These are phyloP conservation scores for Scaptomyza caliginosa DNA, from an alignment of 2,888 invertebrate species.

Conservation along the genomic window DNA sequence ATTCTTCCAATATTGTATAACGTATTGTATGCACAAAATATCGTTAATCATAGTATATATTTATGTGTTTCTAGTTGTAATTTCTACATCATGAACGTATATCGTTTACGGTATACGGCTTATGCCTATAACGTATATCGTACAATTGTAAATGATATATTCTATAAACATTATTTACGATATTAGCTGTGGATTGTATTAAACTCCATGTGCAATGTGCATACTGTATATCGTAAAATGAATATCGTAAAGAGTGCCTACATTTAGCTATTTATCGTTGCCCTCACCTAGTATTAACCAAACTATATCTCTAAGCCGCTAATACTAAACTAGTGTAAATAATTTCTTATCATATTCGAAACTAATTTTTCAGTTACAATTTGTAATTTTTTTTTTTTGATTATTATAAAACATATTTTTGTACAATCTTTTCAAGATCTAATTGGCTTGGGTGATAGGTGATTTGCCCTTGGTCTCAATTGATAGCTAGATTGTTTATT, in stretches of 20 bases:
- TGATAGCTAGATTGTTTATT: constrained; percentile 16
- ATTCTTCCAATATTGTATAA: not conserved
- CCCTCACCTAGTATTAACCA: constrained; percentile 60
- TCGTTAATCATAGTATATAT: too few species aligned
- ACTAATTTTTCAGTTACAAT: too few species aligned
- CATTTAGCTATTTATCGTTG: constrained; percentile 56
- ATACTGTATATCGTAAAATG: not conserved
- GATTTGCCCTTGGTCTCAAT: constrained; percentile 13
- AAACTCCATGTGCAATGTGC: not conserved
- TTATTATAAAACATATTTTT: not conserved
- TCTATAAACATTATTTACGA: not conserved
- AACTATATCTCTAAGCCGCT: not conserved
- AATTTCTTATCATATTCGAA: too few species aligned
- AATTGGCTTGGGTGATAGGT: constrained; percentile 6
- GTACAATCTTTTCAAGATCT: constrained; percentile 8
- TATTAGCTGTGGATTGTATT: not conserved
- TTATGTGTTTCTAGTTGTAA: too few species aligned
- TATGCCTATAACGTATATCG: constrained; percentile 3
- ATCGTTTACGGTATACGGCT: not conserved
- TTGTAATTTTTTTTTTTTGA: too few species aligned
- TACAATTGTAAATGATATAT: not conserved
- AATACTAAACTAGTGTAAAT: too few species aligned
- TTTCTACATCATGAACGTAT: too few species aligned
- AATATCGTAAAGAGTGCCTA: constrained; percentile 29
- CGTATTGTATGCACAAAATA: too few species aligned